Conservation (phyloP, 2,797 vertebrate species). For the Carcharodon carcharias region DNA sequence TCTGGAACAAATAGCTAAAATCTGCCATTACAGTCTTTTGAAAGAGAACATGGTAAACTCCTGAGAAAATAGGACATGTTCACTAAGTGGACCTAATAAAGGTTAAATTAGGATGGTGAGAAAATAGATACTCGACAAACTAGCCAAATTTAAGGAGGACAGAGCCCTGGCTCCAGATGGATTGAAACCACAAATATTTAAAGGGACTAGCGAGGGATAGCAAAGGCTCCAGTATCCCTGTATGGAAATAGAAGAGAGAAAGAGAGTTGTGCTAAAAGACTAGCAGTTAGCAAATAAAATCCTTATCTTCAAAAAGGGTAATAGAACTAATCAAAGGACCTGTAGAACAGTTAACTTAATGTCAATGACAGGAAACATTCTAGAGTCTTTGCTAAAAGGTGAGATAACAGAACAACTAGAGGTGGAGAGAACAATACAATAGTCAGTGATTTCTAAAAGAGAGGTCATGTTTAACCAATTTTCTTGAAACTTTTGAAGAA, state of each 20-base stretch:
- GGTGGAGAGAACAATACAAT: neutral
- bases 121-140: neutral
- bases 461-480: no score
- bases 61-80: neutral
- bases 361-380: neutral
- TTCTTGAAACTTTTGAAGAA: neutral
- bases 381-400: neutral
- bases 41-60: neutral
- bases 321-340: neutral
- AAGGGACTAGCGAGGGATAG: neutral
- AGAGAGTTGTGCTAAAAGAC: neutral
- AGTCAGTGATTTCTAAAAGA: neutral
- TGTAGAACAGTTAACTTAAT: neutral
- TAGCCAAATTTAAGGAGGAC: neutral
- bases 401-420: no score
- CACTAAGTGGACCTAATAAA: neutral
- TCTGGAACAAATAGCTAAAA: neutral
- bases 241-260: neutral
- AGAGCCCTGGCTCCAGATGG: neutral
- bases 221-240: neutral
- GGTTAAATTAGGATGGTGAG: neutral
- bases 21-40: neutral
- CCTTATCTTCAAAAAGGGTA: neutral
- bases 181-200: neutral
- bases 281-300: neutral